Base-by-base conservation (phyloP, 2,113 vertebrate genomes). In the Cardinalis cardinalis region DNA sequence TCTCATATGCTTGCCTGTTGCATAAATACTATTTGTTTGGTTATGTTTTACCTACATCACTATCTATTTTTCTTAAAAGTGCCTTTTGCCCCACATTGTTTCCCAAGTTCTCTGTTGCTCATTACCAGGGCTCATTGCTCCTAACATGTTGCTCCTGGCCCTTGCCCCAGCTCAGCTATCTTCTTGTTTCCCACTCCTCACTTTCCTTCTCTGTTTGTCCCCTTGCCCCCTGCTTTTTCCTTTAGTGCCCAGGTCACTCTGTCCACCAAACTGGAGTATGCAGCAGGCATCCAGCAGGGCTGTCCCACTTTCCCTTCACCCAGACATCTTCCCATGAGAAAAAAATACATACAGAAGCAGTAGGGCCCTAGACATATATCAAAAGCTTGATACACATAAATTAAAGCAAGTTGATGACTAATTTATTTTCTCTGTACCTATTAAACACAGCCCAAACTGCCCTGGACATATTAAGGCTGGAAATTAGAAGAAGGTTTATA, bases 401-500 rank as follows among this genome's bases (percentile, higher is more conserved):
- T 89, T 89, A 94, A 93, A 93, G 60, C 60, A 88, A 92, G 55
- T 83, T 82, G 84, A 61, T 70, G 74, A 92, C 14, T 95, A 46
- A 88, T 90, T 92, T 92, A 92, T 93, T 94, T 94, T 95, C 63
- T 87, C 71, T 38, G 63, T 65, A 73, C 94, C 90, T 84, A 93
- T 93, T 90, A 90, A 93, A 76, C 71, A 87, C 87, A 94, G 66
- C 81, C 64, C 83, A 65, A 95, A 88, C 72, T 86, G 31, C 43
- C 55, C 79, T 60, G 82, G 85, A 89, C 88, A 64, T 70, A 94
- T 74, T 94, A 48, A 95, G 69, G 60, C 82, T 95, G 89, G 88
- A 96, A 95, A 96, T 95, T 46, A 88, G 92, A 91, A 92, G 93
- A 92, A 88, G 91, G 82, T 89, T 95, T 88, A 91, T 89, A 94